A percentile compares a stretch with the other conserved stretches of the same genome.
Conservation (phyloP, 2,113 vertebrate genomes). For the Dasypus novemcinctus region DNA sequence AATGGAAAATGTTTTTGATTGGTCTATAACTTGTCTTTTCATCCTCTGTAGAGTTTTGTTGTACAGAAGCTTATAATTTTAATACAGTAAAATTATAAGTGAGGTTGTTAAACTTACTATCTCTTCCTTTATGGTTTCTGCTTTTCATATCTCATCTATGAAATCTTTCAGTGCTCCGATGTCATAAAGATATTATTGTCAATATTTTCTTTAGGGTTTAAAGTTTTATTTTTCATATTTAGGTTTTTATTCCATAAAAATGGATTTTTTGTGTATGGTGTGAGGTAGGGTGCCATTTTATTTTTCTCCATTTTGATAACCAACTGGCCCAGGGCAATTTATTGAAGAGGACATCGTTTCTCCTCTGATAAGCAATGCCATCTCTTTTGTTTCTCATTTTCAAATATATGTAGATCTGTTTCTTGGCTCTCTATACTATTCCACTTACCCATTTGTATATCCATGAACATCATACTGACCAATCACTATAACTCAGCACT, state of each 20-base stretch:
- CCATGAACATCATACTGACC: no score
- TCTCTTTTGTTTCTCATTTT: not conserved
- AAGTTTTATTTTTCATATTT: not conserved
- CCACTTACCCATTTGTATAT: not conserved
- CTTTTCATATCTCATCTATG: not conserved
- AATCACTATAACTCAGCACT: not conserved
- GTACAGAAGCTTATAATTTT: not conserved
- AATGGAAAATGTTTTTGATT: not conserved
- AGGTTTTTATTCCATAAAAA: not conserved
- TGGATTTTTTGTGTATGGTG: not conserved
- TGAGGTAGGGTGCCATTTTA: not conserved
- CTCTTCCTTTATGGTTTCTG: not conserved
- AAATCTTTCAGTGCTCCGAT: not conserved
- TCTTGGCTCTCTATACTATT: not conserved
- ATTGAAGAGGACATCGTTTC: not conserved
- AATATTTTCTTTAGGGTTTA: not conserved
- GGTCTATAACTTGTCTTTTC: not conserved
- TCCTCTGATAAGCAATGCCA: not conserved
- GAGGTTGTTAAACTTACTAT: not conserved
- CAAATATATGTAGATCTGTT: not conserved
- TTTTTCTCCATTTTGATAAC: not conserved
- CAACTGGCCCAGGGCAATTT: not conserved
- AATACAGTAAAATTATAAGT: not conserved
- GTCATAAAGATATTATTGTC: not conserved
- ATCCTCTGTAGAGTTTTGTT: not conserved